Base-by-base conservation (phyloP, 1,140 invertebrate species). In the Papilio dardanus region DNA sequence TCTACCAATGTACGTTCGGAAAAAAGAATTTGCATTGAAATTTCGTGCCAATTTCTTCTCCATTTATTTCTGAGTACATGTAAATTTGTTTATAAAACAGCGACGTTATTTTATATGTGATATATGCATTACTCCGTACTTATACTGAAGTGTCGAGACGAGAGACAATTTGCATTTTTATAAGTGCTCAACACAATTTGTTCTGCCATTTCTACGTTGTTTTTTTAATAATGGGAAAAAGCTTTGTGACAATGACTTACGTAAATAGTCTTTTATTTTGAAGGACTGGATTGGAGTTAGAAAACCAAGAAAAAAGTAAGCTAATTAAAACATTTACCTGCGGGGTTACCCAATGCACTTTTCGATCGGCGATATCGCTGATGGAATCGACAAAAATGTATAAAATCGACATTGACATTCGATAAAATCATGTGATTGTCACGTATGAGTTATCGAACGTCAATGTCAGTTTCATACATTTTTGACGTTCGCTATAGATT, bases 141-240 rank as follows among this genome's bases (percentile, higher is more conserved):
- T 5, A 35, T 16, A 19, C n/a, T 40, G 35, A 69, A 69, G 33
- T 40, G 67, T 35, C 30, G 31, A 35, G 65, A 10, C n/a, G 8
- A 8, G 67, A 69, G 67, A 69, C 67, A 40, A 69, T 69, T 69
- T 69, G 35, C 67, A 69, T 69, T 69, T 69, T 69, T 69, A 69
- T 35, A 33, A 69, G 35, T 42, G 19, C 33, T 28, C 10, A 33
- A 42, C 1, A 69, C 33, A 69, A 40, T 37, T 40, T 40, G n/a
- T 68, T 68, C 16, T 24, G 10, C 19, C 10, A 12, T 10, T 40
- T 28, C 31, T 40, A 14, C 21, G 4, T 40, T 16, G 12, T 62
- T 62, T 62, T 62, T 50, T 50, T 4, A 28, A 3, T 12, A 54
- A 24, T 54, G 42, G 46, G 19, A 5, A 21, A 58, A 24, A 58